These are phyloP conservation scores for Helicorthomorpha holstii DNA, from an alignment of 1,140 invertebrate genomes.

Conservation along the genomic window DNA sequence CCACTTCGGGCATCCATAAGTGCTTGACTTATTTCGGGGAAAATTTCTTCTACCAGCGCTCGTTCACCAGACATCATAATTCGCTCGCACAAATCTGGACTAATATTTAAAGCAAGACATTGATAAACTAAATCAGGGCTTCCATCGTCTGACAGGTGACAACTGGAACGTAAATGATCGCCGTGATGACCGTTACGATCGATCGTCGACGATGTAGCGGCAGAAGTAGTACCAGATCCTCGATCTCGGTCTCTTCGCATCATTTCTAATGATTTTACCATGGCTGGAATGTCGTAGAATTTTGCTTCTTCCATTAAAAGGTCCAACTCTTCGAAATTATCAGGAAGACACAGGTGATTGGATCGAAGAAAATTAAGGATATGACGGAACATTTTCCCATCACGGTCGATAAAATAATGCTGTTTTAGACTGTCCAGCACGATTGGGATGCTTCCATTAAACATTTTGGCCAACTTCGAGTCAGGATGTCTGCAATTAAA, in stretches of 20 bases:
- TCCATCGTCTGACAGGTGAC: slow-evolving; percentile 3
- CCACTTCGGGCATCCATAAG: slow-evolving; percentile 57
- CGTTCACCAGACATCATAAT: slow-evolving; percentile 69
- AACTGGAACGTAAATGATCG: slow-evolving; percentile 6
- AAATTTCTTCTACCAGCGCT: slow-evolving; percentile 55
- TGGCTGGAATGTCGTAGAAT: slow-evolving; percentile 69
- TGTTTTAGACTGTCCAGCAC: slow-evolving; percentile 91
- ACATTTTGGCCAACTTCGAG: slow-evolving; percentile 75
- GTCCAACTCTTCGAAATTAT: slow-evolving; percentile 71
- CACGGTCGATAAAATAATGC: slow-evolving; percentile 94
- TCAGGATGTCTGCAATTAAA: slow-evolving; percentile 58
- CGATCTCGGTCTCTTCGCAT: slow-evolving; percentile 45
- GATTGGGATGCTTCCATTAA: slow-evolving; percentile 92
- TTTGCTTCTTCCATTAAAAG: slow-evolving; percentile 79
- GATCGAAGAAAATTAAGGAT: slow-evolving; percentile 91
- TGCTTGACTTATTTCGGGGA: slow-evolving; percentile 61
- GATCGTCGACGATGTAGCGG: neutral
- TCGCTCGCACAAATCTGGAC: slow-evolving; percentile 69
- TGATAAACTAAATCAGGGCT: slow-evolving; percentile 40
- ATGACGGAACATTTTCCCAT: slow-evolving; percentile 88
- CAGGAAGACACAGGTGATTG: slow-evolving; percentile 64
- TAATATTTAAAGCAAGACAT: slow-evolving; percentile 70
- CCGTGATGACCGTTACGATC: neutral
- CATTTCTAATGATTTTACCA: slow-evolving; percentile 45
- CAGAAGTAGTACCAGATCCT: neutral